Evolutionary conservation across 2,113 vertebrate genomes (phyloP), one percentile per base, ranked within the genome.

Genomic region (Eolophus roseicapilla): DNA sequence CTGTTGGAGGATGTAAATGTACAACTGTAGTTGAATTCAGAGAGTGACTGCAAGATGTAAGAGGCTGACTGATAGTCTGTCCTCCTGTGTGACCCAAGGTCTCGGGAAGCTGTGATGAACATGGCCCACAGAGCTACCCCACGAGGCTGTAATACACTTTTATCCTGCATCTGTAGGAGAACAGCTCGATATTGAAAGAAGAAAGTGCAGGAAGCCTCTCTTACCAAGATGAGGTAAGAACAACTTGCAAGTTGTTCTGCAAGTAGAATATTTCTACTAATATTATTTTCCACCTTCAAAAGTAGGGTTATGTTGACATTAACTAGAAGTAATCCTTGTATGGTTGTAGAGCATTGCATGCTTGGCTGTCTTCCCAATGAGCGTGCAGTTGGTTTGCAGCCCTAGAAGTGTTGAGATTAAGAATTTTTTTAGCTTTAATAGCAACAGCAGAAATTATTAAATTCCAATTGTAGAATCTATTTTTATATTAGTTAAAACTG

Each of bases 81-180:
- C 15, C 43, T 70, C 4, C 13, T 0, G 0, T 3, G 4, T 44
- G 68, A 33, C 28, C 29, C 15, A 20, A 27, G 23, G 25, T n/a
- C 37, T 50, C 3, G 0, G 47, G 69, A 53, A 82, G 60, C 80
- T 44, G 44, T 39, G 43, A 16, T 35, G 33, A 15, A 16, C 12
- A 17, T 63, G 49, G 37, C 60, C 35, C 2, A 1, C 59, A 27
- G n/a, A 74, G 37, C 11, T 25, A 4, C 44, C 5, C 5, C 35
- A 6, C 0, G 0, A 33, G 60, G 39, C 78, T 76, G 57, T 41
- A 43, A 14, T 0, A 2, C 35, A 27, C 0, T 0, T 69, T 79
- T 19, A 19, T 37, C 50, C 49, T 63, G 29, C 37, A 24, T 46
- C 50, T 82, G 29, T 39, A 84, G 33, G 17, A 52, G 7, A 86